Evolutionary conservation across 1,140 invertebrate species (phyloP).

Genomic region (Sycobia sp.): DNA sequence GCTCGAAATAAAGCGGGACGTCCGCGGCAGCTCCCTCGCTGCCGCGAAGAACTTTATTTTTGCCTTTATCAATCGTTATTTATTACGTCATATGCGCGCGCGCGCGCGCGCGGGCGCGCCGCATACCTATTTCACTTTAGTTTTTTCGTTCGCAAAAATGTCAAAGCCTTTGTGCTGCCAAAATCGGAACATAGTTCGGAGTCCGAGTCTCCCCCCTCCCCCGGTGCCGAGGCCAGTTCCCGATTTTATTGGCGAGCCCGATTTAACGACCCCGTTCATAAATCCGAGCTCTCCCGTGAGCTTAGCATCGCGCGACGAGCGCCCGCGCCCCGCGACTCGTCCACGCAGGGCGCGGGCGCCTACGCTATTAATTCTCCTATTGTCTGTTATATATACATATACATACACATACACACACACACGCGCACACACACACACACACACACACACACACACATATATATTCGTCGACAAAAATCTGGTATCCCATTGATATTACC

Average conservation of each 20-base stretch:
- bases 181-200: slow-evolving; percentile 37
- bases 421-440: too few relatives aligned
- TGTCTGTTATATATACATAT: slow-evolving; percentile 35
- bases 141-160: slow-evolving; percentile 36
- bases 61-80: slow-evolving; percentile 27
- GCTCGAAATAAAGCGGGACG: too few relatives aligned
- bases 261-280: slow-evolving; percentile 36
- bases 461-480: neutral
- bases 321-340: slow-evolving; percentile 6
- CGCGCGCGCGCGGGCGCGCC: too few relatives aligned
- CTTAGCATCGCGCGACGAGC: slow-evolving; percentile 17
- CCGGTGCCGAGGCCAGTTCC: slow-evolving; percentile 30
- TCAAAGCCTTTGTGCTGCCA: slow-evolving; percentile 31
- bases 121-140: slow-evolving; percentile 37
- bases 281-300: slow-evolving; percentile 34
- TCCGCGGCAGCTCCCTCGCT: neutral
- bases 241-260: slow-evolving; percentile 38
- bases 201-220: too few relatives aligned
- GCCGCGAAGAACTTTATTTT: neutral
- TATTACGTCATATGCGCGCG: slow-evolving; percentile 32
- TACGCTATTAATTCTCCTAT: slow-evolving; percentile 34
- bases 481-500: slow-evolving; percentile 28
- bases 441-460: too few relatives aligned
- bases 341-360: slow-evolving; percentile 7
- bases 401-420: too few relatives aligned